phyloP scores from a whole-genome alignment of 30 jellyfish, hydroid and myxozoan species.

The Turritopsis rubra region DNA sequence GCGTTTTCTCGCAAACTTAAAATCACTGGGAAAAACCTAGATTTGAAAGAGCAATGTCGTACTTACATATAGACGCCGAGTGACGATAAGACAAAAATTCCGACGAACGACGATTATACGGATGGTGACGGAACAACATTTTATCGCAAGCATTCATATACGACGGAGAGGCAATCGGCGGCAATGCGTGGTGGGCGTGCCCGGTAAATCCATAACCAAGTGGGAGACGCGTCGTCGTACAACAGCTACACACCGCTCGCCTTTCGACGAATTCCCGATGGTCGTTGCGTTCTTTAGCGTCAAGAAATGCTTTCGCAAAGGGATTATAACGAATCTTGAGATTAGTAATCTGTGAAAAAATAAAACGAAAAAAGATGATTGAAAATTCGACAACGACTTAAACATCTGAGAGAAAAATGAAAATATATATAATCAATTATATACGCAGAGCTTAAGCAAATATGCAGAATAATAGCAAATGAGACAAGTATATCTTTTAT shows the following conservation, averaged over 20 bases:
- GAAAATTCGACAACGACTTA: no score
- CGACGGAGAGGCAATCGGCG: constrained; percentile 13
- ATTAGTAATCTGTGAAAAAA: constrained; percentile 64
- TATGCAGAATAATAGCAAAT: neutral
- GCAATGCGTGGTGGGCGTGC: constrained; percentile 2
- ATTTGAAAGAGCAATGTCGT: no score
- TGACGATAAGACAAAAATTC: neutral
- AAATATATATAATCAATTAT: neutral
- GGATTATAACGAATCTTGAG: constrained; percentile 90
- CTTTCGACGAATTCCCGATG: constrained; percentile 28
- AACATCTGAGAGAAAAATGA: neutral
- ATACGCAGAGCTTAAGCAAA: neutral
- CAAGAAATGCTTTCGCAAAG: constrained; percentile 96
- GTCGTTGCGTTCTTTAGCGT: constrained; percentile 75
- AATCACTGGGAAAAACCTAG: neutral
- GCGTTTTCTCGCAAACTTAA: no score
- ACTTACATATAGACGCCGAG: constrained; percentile 19
- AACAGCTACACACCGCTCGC: constrained; percentile 24
- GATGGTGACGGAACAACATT: constrained; percentile 22
- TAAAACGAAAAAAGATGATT: neutral
- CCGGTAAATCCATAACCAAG: neutral
- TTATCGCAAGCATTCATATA: constrained; percentile 10
- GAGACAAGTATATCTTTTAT: neutral
- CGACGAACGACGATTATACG: constrained; percentile 1
- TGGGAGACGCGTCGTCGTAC: constrained; percentile 18